Evolutionary conservation across 2,888 invertebrate genomes (phyloP), one percentile per base, ranked within the genome.

Genomic region (Antitype chi): DNA sequence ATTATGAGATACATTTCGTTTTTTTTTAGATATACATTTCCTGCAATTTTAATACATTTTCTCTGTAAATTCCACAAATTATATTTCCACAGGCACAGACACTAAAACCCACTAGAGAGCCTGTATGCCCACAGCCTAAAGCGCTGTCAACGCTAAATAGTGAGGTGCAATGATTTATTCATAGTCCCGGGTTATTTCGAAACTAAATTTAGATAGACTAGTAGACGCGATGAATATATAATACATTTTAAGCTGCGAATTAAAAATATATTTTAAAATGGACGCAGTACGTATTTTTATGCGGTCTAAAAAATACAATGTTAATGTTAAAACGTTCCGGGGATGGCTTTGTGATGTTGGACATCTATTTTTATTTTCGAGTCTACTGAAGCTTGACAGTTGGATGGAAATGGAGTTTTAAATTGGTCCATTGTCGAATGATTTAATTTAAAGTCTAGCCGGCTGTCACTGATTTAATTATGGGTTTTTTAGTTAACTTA

Each of bases 141-240:
- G 66, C 28, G 59, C 82, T 83, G 87, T 85, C 89, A 84, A 49
- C 84, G 68, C 82, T 87, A 87, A 89, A 89, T 87, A 87, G 89
- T 85, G 90, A 89, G 81, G 82, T 78, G 85, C 79, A 79, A 85
- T 88, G 83, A 87, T 90, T 89, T 90, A 90, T 90, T 89, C 86
- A 88, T 76, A 78, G 76, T 38, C 60, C 73, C 81, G 69, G 76
- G n/a, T 81, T 82, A 88, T 88, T 82, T 79, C 69, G 71, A 64
- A 76, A 76, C 85, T 76, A 86, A 87, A 88, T 87, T 87, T 85
- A 84, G 75, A 81, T 77, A 47, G 43, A 85, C 74, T 74, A 49
- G 52, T 60, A 38, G 55, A 75, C 68, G 70, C n/a, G 70, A 74
- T 84, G 84, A 85, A 89, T 87, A 80, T 86, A 81, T 85, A 85